phyloP scores from a whole-genome alignment of 2,797 vertebrate genomes.

The Myripristis jacobus region DNA sequence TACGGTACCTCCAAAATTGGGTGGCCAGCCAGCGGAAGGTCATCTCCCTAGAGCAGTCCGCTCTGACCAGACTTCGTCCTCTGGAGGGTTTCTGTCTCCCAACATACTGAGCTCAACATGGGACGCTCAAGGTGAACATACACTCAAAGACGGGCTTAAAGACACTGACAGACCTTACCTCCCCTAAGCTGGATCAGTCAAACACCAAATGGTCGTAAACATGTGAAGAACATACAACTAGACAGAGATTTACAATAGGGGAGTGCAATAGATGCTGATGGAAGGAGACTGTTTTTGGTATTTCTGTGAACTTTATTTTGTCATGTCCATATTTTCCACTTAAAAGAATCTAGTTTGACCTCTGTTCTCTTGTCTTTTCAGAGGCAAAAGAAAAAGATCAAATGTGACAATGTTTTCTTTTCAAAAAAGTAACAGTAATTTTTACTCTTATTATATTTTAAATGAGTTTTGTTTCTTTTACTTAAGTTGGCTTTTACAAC shows the following conservation, averaged over 20 bases:
- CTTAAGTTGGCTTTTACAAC: too few relatives aligned
- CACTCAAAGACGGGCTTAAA: constrained; percentile 27
- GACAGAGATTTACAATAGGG: too few relatives aligned
- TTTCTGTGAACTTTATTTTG: too few relatives aligned
- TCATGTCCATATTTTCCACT: too few relatives aligned
- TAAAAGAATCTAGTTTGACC: too few relatives aligned
- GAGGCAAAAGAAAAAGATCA: too few relatives aligned
- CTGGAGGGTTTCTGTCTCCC: constrained; percentile 9
- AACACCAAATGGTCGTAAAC: constrained; percentile 11
- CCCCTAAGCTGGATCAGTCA: constrained; percentile 46
- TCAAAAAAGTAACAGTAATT: too few relatives aligned
- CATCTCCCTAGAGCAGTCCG: constrained; percentile 37
- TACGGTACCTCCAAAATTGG: constrained; percentile 42
- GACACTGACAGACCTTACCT: constrained; percentile 36
- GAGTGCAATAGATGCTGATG: neutral
- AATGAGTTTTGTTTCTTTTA: too few relatives aligned
- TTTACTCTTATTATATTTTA: too few relatives aligned
- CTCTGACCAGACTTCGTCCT: constrained; percentile 5
- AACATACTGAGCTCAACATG: constrained; percentile 7
- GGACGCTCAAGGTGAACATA: neutral
- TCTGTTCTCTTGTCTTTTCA: too few relatives aligned
- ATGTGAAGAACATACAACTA: neutral
- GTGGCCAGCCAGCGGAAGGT: constrained; percentile 34
- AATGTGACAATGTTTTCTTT: too few relatives aligned
- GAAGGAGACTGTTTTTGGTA: too few relatives aligned